Conservation (phyloP, 2,888 invertebrate species). For the Notodonta dromedarius region DNA sequence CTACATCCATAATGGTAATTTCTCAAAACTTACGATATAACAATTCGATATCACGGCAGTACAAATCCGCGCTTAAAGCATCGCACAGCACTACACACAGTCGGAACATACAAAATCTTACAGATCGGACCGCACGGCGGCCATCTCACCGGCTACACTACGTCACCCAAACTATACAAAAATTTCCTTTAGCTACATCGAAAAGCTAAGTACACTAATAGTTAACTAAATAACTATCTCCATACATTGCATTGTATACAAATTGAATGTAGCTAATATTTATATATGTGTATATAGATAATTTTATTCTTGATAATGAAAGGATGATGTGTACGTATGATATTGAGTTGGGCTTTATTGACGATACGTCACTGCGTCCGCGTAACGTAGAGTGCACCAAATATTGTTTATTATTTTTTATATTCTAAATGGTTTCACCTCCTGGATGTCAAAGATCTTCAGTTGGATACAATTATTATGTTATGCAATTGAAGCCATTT, state of each 20-base stretch:
- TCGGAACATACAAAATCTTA: constrained; percentile 30
- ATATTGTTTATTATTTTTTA: background rate
- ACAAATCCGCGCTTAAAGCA: constrained; percentile 20
- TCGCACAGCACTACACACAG: constrained; percentile 43
- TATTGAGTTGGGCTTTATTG: constrained; percentile 57
- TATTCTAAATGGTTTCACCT: no score
- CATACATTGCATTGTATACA: constrained; percentile 47
- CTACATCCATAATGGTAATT: no score
- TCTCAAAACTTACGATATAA: no score
- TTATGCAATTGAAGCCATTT: no score
- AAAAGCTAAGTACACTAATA: constrained; percentile 71
- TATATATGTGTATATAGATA: constrained; percentile 44
- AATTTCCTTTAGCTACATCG: constrained; percentile 61
- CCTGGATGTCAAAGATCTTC: no score
- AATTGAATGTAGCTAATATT: constrained; percentile 50
- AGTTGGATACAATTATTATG: no score
- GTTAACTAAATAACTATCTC: constrained; percentile 64
- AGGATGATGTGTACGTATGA: constrained; percentile 78
- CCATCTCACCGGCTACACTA: constrained; percentile 40
- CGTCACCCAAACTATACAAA: constrained; percentile 54
- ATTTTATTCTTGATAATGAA: constrained; percentile 61
- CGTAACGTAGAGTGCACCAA: background rate
- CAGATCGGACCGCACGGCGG: constrained; percentile 44
- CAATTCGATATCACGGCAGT: background rate
- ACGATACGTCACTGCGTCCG: constrained; percentile 42